Percentiles rank a stretch among this genome's conserved stretches.
These are phyloP conservation scores for Psococerastis gibbosa DNA, from an alignment of 2,888 invertebrate genomes.

Conservation along the genomic window DNA sequence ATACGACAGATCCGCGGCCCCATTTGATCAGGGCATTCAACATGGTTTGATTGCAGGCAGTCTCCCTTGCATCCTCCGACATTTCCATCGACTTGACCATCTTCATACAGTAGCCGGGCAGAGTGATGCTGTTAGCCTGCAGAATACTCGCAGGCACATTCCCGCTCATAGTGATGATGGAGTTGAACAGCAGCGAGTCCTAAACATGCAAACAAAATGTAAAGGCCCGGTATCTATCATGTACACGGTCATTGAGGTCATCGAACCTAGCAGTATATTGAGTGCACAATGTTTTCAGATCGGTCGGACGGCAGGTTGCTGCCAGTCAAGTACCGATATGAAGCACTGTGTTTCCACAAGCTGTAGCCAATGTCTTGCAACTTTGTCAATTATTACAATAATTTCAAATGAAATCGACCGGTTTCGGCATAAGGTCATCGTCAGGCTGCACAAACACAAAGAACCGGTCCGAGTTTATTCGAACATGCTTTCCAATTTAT, in stretches of 20 bases:
- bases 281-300: no score
- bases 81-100: constrained; percentile 7
- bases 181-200: constrained; percentile 1
- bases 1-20: constrained; percentile 18
- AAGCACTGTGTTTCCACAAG: no score
- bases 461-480: no score
- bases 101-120: constrained; percentile 8
- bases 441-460: no score
- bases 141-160: neutral
- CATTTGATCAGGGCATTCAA: constrained; percentile 18
- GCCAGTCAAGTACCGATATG: no score
- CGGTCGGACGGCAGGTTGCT: no score
- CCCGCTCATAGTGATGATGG: neutral
- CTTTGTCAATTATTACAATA: no score
- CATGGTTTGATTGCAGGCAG: constrained; percentile 13
- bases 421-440: no score
- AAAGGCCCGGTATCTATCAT: no score
- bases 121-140: constrained; percentile 3
- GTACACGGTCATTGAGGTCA: no score
- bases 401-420: constrained; percentile 17
- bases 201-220: neutral
- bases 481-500: constrained; percentile 17
- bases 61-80: constrained; percentile 11
- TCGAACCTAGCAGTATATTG: no score
- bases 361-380: neutral